These are phyloP conservation scores for Sisyra nigra DNA, from an alignment of 2,888 invertebrate species.

Conservation along the genomic window DNA sequence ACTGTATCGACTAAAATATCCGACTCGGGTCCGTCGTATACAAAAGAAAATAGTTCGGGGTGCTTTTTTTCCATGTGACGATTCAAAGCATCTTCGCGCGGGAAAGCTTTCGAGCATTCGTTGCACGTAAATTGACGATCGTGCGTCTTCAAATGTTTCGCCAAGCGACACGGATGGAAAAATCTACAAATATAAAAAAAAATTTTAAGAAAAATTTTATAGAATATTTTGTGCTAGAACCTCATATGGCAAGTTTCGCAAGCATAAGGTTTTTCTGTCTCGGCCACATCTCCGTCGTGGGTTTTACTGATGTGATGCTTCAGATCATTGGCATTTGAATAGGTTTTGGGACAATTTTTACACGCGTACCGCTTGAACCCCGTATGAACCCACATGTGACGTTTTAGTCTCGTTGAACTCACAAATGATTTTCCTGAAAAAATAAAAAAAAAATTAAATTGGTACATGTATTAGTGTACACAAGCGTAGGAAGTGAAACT, in stretches of 20 bases:
- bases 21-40: too few species aligned
- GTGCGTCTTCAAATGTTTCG: slow-evolving; percentile 31
- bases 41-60: too few species aligned
- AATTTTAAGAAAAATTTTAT: background rate
- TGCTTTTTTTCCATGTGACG: slow-evolving; percentile 20
- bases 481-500: too few species aligned
- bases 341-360: slow-evolving; percentile 20
- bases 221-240: background rate
- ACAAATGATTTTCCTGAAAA: slow-evolving; percentile 21
- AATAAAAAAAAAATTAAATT: slow-evolving; percentile 1
- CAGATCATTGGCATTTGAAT: slow-evolving; percentile 22
- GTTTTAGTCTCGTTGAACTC: slow-evolving; percentile 22
- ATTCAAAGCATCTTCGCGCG: slow-evolving; percentile 16
- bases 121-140: slow-evolving; percentile 18
- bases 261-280: slow-evolving; percentile 20
- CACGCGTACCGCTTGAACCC: slow-evolving; percentile 23
- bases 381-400: slow-evolving; percentile 25
- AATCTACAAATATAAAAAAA: slow-evolving; percentile 15
- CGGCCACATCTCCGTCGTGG: slow-evolving; percentile 13
- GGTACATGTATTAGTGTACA: too few species aligned
- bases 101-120: slow-evolving; percentile 19
- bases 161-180: slow-evolving; percentile 26
- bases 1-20: too few species aligned
- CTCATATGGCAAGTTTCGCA: slow-evolving; percentile 20
- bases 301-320: slow-evolving; percentile 21